Percentiles rank a stretch among this genome's conserved stretches.
phyloP scores from a whole-genome alignment of 2,888 invertebrate genomes.

The Chirona hameri region DNA sequence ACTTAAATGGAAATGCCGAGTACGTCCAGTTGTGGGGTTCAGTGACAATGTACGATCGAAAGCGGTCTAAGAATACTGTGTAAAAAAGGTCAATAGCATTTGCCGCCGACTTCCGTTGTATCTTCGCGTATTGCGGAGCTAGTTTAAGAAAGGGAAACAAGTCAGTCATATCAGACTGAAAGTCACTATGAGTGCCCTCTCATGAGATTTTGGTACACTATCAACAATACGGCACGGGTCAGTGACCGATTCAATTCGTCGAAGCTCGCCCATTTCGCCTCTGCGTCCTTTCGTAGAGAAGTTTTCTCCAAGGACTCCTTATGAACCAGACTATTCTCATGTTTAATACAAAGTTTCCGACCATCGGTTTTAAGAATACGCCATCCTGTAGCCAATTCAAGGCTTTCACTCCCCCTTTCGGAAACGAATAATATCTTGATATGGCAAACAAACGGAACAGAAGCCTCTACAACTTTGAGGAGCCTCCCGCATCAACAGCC shows the following conservation, averaged over 20 bases:
- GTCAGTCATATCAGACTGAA: not conserved
- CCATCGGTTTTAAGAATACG: too few relatives aligned
- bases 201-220: not conserved
- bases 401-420: too few relatives aligned
- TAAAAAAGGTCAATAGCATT: too few relatives aligned
- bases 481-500: too few relatives aligned
- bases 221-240: not conserved
- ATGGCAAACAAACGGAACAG: too few relatives aligned
- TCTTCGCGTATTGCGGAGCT: not conserved
- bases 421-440: too few relatives aligned
- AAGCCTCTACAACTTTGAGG: too few relatives aligned
- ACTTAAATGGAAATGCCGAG: not conserved
- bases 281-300: not conserved
- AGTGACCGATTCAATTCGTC: not conserved
- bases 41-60: not conserved
- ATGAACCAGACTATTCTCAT: not conserved
- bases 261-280: not conserved
- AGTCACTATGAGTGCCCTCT: not conserved
- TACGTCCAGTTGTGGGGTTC: not conserved
- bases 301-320: not conserved
- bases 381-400: too few relatives aligned
- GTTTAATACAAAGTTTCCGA: not conserved
- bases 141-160: not conserved
- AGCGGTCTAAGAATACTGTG: not conserved
- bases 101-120: not conserved